Base-by-base conservation (phyloP, 2,888 invertebrate genomes). In the Apoderus coryli region DNA sequence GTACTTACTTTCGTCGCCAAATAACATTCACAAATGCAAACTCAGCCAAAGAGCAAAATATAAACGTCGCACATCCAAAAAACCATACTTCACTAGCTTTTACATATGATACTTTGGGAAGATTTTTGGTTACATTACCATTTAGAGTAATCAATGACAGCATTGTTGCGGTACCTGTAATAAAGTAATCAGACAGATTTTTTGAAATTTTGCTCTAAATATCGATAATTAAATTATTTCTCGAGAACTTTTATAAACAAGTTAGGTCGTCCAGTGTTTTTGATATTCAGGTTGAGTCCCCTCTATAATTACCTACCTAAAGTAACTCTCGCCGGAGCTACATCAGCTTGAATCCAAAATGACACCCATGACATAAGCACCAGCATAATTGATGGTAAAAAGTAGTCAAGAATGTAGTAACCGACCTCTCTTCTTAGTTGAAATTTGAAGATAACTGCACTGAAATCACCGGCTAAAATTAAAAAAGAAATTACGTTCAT, bases 31-130 rank as follows among this genome's bases (percentile, higher is more conserved):
- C 86, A 47, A 86, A 86, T 4, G 86, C 85, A 48, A 86, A 86
- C 53, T 86, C 85, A 1, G 84, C 76, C 49, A 86, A 67, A 6
- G 84, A 82, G 10, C 79, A 76, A 56, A 86, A 85, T 42, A 86
- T 80, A 48, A 86, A 85, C 25, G 77, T 73, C 2, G 76, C 79
- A 48, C 85, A 85, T 4, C 76, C 82, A 31, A 88, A 60, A 55
- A 86, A 86, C 85, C 86, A 88, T 36, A 86, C 78, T 57, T 88
- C 86, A 39, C 84, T 84, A 2, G 84, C 81, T 59, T 86, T 88
- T 37, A 86, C 82, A 48, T 86, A 86, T 2, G 85, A 85, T 12
- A 86, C 85, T 57, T 86, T 86, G 1, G 86, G 86, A 37, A 86
- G 57, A 3, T 78, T 81, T 56, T 82, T 84, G 29, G 78, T 79